These are phyloP conservation scores for Malacoctenus gilli DNA, from an alignment of 2,797 vertebrate genomes.

Conservation along the genomic window DNA sequence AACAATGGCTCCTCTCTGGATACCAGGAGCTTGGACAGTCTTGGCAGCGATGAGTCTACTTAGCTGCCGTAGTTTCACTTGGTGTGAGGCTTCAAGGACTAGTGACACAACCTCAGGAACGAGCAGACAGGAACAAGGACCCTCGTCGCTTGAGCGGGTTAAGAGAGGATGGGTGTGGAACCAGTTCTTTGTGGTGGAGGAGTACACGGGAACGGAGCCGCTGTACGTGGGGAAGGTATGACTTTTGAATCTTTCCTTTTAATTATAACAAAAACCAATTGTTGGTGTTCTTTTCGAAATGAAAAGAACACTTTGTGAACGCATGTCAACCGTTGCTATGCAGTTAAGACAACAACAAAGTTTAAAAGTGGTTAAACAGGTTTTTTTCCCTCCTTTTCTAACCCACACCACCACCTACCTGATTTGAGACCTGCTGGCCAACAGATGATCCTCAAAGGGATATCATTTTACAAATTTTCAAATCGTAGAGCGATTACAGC, in stretches of 20 bases:
- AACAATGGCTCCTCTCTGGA: conserved; percentile 77
- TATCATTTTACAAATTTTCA: not conserved
- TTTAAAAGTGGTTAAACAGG: too few species aligned
- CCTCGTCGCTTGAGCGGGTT: conserved; percentile 85
- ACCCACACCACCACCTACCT: too few species aligned
- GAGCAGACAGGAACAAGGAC: conserved; percentile 64
- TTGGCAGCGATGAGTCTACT: conserved; percentile 68
- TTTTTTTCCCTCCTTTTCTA: too few species aligned
- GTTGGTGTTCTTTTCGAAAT: too few species aligned
- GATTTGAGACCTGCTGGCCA: too few species aligned
- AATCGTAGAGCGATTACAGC: conserved; percentile 2
- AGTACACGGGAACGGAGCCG: conserved; percentile 97
- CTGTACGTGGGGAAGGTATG: conserved; percentile 98
- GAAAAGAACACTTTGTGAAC: too few species aligned
- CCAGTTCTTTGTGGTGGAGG: conserved; percentile 99
- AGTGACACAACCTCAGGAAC: conserved; percentile 58
- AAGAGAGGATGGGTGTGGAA: conserved; percentile 99
- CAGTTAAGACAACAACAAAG: too few species aligned
- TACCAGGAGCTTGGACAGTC: conserved; percentile 59
- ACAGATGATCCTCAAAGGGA: not conserved
- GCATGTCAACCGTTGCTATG: too few species aligned
- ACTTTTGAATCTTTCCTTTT: not conserved
- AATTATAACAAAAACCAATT: too few species aligned
- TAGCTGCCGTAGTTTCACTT: conserved; percentile 66
- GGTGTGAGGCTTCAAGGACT: conserved; percentile 77